Evolutionary conservation across 2,113 vertebrate species (phyloP).

Genomic region (Myotis yumanensis): DNA sequence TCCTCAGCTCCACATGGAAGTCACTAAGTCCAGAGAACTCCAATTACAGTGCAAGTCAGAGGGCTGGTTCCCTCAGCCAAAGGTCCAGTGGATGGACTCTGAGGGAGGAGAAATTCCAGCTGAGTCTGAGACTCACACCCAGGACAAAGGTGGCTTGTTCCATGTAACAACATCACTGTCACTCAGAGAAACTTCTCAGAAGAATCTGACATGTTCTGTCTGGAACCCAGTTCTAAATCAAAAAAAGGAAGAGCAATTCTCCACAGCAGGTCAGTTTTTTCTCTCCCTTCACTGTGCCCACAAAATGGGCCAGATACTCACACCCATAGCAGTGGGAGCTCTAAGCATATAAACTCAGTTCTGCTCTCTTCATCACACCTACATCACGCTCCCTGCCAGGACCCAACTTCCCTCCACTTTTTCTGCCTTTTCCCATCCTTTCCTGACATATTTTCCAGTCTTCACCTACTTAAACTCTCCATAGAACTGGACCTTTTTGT

Average conservation of each 20-base stretch:
- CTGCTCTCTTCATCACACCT: background rate
- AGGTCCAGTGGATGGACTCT: background rate
- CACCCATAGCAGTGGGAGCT: background rate
- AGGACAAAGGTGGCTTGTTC: background rate
- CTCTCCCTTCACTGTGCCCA: background rate
- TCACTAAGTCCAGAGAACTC: background rate
- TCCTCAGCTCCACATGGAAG: background rate
- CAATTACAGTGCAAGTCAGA: background rate
- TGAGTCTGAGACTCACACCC: background rate
- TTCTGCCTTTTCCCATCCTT: background rate
- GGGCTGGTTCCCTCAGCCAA: background rate
- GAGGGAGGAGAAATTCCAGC: background rate
- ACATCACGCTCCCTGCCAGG: background rate
- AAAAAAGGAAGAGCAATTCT: background rate
- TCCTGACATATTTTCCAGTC: background rate
- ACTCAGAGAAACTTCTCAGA: background rate
- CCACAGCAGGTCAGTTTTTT: background rate
- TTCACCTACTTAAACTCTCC: background rate
- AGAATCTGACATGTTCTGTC: background rate
- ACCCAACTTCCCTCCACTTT: background rate
- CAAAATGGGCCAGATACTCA: background rate
- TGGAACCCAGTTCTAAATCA: conserved; percentile 31
- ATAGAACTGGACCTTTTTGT: background rate
- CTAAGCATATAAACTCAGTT: accelerated
- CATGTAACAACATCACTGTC: background rate